phyloP scores from a whole-genome alignment of 1,140 invertebrate genomes.

The Pollicipes pollicipes region DNA sequence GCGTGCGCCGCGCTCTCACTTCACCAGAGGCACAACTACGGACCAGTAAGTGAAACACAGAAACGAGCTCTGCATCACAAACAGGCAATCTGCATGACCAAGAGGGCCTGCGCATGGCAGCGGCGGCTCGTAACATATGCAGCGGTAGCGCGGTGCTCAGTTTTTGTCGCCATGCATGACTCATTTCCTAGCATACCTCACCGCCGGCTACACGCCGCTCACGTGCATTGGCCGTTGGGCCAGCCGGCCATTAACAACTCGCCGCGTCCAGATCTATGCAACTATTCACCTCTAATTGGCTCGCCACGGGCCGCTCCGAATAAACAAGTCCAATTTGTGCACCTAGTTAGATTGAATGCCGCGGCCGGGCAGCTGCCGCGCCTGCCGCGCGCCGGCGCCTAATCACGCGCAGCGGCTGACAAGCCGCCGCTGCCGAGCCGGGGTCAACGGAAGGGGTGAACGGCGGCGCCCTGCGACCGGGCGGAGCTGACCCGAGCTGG shows the following conservation, averaged over 20 bases:
- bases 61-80: not conserved
- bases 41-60: too few species aligned
- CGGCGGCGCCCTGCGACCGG: too few species aligned
- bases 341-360: not conserved
- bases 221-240: too few species aligned
- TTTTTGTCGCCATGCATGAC: not conserved
- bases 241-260: not conserved
- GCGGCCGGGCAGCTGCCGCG: too few species aligned
- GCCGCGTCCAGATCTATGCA: not conserved
- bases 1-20: too few species aligned
- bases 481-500: too few species aligned
- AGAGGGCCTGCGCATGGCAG: not conserved
- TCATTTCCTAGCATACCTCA: not conserved
- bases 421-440: too few species aligned
- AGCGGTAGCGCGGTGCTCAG: not conserved
- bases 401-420: too few species aligned
- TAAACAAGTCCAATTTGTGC: slow-evolving; percentile 2
- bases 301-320: not conserved
- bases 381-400: too few species aligned
- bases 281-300: not conserved
- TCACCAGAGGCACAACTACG: too few species aligned
- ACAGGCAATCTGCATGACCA: not conserved
- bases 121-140: not conserved
- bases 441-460: too few species aligned
- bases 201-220: too few species aligned